Percentiles rank a stretch among this genome's conserved stretches.
These are phyloP conservation scores for Mycogona germanica DNA, from an alignment of 2,888 invertebrate species.

Conservation along the genomic window DNA sequence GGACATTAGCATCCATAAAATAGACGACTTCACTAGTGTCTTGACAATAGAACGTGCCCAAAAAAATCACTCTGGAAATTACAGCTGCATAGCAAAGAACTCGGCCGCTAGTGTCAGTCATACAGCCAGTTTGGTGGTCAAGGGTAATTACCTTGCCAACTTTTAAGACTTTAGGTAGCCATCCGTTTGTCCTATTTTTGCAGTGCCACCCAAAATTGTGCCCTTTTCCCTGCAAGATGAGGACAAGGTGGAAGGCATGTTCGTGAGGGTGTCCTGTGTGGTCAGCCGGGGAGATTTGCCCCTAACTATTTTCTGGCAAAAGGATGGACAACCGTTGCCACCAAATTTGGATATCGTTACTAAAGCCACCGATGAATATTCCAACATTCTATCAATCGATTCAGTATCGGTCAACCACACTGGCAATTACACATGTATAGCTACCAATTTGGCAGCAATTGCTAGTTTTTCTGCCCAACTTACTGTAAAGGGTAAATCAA, in stretches of 20 bases:
- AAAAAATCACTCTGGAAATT: constrained; percentile 10
- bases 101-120: constrained; percentile 1
- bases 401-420: constrained; percentile 28
- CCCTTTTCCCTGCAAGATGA: constrained; percentile 24
- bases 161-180: neutral
- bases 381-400: constrained; percentile 42
- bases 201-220: constrained; percentile 23
- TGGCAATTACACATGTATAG: constrained; percentile 33
- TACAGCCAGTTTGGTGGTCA: neutral
- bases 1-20: neutral
- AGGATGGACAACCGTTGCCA: constrained; percentile 45
- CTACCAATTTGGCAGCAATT: constrained; percentile 12
- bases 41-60: constrained; percentile 6
- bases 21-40: constrained; percentile 9
- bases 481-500: constrained; percentile 16
- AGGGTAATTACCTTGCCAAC: constrained; percentile 6
- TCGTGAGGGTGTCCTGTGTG: constrained; percentile 23
- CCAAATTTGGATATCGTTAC: constrained; percentile 18
- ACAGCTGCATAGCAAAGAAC: constrained; percentile 14
- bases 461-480: constrained; percentile 15
- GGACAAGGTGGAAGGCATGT: constrained; percentile 22
- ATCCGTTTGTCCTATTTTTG: neutral
- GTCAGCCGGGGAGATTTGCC: constrained; percentile 31
- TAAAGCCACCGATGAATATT: constrained; percentile 24
- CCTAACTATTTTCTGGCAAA: constrained; percentile 51